These are phyloP conservation scores for Atlantisia rogersi DNA, from an alignment of 2,113 vertebrate species.

Conservation along the genomic window DNA sequence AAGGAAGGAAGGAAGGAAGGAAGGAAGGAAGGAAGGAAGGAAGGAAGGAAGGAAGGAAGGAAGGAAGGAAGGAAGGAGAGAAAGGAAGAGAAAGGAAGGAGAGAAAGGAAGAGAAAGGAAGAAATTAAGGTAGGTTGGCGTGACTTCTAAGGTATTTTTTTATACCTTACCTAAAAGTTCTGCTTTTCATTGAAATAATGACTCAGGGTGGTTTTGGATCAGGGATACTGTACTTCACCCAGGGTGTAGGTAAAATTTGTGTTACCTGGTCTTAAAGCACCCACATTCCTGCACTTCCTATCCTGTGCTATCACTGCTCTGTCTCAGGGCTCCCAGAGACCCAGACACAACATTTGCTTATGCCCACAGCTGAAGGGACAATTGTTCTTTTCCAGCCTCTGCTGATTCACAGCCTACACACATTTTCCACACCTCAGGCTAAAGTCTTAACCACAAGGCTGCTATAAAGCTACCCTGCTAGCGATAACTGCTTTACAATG, in stretches of 20 bases:
- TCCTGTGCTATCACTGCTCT: not conserved
- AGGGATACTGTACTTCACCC: not conserved
- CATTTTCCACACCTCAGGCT: not conserved
- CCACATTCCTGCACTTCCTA: not conserved
- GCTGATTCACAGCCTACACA: not conserved
- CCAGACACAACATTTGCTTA: not conserved
- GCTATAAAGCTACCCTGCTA: rapidly evolving
- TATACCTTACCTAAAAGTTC: not conserved
- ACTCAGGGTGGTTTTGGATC: not conserved
- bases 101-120: not conserved
- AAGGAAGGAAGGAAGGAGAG: no score
- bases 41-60: no score
- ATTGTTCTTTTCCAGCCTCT: not conserved
- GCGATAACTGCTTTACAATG: not conserved
- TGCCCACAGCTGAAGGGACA: not conserved
- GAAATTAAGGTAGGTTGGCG: not conserved
- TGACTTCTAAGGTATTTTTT: not conserved
- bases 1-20: no score
- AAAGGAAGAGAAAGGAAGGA: not conserved
- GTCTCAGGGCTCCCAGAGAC: not conserved
- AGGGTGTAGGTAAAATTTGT: not conserved
- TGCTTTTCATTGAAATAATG: not conserved
- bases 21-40: no score
- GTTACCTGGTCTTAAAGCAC: not conserved
- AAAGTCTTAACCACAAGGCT: not conserved